Base-by-base conservation (phyloP, 1,140 invertebrate genomes). In the Chionoecetes opilio region DNA sequence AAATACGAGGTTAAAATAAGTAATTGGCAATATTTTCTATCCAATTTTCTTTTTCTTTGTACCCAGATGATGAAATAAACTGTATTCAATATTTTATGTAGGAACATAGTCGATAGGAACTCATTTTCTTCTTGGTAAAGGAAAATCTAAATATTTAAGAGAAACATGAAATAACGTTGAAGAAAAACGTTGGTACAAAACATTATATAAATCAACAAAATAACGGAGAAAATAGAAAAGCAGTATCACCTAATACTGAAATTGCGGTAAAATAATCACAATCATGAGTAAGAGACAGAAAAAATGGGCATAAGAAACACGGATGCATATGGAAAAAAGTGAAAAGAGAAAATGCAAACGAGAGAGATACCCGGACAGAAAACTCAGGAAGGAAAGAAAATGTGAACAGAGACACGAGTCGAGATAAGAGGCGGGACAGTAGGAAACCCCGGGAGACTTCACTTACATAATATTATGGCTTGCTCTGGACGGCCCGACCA, bases 351-450 rank as follows among this genome's bases (percentile, higher is more conserved):
- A 75, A n/a, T n/a, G 63, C 21, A n/a, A 75, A n/a, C 26, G 63
- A 75, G 63, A 75, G 63, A 75, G 63, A 75, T 75, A n/a, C 63
- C 63, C n/a, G 1, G 63, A 75, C 63, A n/a, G n/a, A 75, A 75
- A 75, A n/a, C 63, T 75, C 63, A 75, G 63, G 63, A n/a, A 75
- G 63, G 63, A 75, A 75, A 75, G 63, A 75, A 75, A 75, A 75
- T 21, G 63, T 75, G 63, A 75, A 26, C 21, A 75, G 63, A 75
- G 63, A 75, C 63, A 75, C 63, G 63, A 75, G n/a, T 17, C 63
- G 63, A 75, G 63, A 75, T 75, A 75, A 26, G 63, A 75, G 63
- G 63, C 63, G n/a, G 63, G 63, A 75, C 63, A 75, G 63, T 75
- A 75, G 21, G 63, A 17, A 75, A n/a, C 63, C 63, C 63, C 63